phyloP scores from a whole-genome alignment of 2,888 invertebrate species.

The Nowickia ferox region DNA sequence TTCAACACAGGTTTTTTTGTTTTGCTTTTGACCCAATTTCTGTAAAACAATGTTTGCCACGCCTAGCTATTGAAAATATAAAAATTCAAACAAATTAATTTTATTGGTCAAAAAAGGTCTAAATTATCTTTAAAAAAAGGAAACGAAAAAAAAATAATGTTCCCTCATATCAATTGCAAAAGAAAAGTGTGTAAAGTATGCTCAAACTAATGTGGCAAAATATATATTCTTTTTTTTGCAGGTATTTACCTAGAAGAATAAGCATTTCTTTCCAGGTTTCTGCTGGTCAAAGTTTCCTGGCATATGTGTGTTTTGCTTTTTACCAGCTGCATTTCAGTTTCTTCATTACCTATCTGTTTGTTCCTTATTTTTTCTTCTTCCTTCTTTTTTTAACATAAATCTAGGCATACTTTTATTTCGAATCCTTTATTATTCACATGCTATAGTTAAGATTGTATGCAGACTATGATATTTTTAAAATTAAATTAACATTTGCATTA shows the following conservation, averaged over 20 bases:
- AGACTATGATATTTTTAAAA: constrained; percentile 34
- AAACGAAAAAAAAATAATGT: no score
- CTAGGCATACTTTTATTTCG: background rate
- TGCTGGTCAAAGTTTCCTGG: background rate
- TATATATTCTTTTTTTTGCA: background rate
- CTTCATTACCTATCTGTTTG: background rate
- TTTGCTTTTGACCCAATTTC: no score
- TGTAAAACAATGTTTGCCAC: no score
- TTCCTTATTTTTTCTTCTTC: no score
- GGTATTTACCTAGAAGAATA: background rate
- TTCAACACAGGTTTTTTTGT: no score
- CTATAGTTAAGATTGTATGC: background rate
- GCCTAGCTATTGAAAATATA: no score
- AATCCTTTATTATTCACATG: background rate
- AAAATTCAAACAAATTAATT: no score
- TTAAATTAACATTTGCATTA: constrained; percentile 48
- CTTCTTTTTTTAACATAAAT: no score
- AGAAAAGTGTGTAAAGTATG: constrained; percentile 42
- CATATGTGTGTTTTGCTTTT: background rate
- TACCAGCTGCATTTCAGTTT: background rate
- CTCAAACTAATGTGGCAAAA: constrained; percentile 55
- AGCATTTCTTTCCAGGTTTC: background rate
- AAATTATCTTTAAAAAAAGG: background rate
- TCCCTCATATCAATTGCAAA: constrained; percentile 25
- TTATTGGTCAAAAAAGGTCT: background rate